Evolutionary conservation across 2,113 vertebrate species (phyloP), one percentile per base, ranked within the genome.

Genomic region (Campylorhamphus procurvoides): DNA sequence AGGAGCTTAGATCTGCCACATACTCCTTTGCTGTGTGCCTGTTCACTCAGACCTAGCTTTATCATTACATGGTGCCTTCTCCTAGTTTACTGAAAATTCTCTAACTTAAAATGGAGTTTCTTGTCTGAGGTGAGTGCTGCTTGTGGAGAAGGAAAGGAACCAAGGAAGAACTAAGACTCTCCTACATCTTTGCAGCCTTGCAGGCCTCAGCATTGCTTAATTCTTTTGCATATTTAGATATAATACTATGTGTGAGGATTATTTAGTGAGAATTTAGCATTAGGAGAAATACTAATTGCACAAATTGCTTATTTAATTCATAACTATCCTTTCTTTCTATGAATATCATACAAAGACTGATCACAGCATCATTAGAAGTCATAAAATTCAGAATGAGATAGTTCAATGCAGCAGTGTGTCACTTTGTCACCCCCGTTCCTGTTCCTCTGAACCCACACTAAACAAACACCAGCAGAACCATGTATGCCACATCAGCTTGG

Each of bases 401-500:
- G 25, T 35, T 82, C 14, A 68, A 25, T 2, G 5, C 18, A 72
- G 78, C 31, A 76, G 12, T 20, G n/a, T 49, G 35, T 44, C 6
- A 53, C 42, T 66, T 82, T 62, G 0, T 27, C 35, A 63, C 20
- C 3, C 19, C 66, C 6, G 9, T 53, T 53, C 58, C 35, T 28
- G 12, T 23, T 79, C 50, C 24, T 63, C 44, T 47, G 24, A 37
- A 14, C 1, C 1, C 22, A 10, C 7, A 71, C 73, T 6, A 47
- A 91, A 72, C 6, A 9, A 58, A 76, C 11, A 6, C 4, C 28
- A 83, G 17, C 28, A 75, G 62, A 89, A 80, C 35, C 15, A 25
- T 1, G 1, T 18, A 35, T 5, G 12, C 14, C 49, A 42, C 0
- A 0, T 53, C 67, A 66, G 5, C 33, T 35, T 64, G 33, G 72